phyloP scores from a whole-genome alignment of 2,888 invertebrate species.

The Drosophila atripex region DNA sequence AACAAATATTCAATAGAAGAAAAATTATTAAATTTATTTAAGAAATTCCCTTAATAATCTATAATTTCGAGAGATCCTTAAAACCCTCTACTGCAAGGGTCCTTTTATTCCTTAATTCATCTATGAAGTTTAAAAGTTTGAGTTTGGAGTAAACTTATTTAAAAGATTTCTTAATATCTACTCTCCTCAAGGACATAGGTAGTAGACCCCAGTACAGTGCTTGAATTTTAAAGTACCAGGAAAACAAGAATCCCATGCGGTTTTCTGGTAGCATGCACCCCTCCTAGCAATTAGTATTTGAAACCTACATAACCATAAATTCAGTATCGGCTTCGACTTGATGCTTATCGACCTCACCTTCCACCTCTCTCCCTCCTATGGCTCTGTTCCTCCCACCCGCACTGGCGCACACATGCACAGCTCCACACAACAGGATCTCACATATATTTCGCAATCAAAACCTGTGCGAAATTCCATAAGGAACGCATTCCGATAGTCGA shows the following conservation, averaged over 20 bases:
- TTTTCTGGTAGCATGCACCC: background rate
- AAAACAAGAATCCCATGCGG: background rate
- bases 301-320: constrained; percentile 69
- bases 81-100: too few relatives aligned
- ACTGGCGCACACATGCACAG: constrained; percentile 42
- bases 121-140: background rate
- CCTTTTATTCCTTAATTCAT: background rate
- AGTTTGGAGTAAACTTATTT: background rate
- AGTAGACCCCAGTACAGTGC: background rate
- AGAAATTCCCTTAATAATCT: too few relatives aligned
- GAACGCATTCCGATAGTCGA: constrained; percentile 91
- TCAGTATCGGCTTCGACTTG: constrained; percentile 32
- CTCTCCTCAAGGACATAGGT: background rate
- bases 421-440: constrained; percentile 60
- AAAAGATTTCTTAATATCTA: background rate
- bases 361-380: background rate
- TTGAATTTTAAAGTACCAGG: background rate
- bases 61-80: too few relatives aligned
- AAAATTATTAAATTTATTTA: too few relatives aligned
- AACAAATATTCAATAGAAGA: too few relatives aligned
- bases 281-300: constrained; percentile 64
- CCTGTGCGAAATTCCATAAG: constrained; percentile 92
- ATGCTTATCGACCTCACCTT: constrained; percentile 1
- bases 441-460: constrained; percentile 92
- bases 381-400: constrained; percentile 9